Conservation (phyloP, 2,888 invertebrate species). For the Magallana nippona region DNA sequence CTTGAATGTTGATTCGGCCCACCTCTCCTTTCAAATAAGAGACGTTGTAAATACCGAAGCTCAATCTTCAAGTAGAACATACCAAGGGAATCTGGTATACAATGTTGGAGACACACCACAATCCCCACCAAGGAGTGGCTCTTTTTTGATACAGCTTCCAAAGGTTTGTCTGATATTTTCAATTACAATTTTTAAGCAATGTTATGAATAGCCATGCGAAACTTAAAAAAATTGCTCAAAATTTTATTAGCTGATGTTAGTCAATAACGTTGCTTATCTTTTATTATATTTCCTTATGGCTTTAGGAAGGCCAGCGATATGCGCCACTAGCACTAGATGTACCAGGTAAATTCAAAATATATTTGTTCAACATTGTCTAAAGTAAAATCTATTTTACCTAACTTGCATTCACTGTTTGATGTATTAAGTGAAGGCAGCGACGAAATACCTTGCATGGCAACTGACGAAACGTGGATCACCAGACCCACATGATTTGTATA, state of each 20-base stretch:
- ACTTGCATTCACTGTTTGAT: background rate
- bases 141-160: slow-evolving; percentile 5
- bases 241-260: background rate
- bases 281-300: no score
- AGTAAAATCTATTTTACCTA: no score
- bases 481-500: background rate
- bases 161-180: slow-evolving; percentile 11
- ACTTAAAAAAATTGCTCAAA: no score
- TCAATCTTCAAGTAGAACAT: background rate
- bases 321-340: slow-evolving; percentile 22
- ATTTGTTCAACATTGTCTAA: no score
- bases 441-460: slow-evolving; percentile 37
- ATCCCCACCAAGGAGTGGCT: slow-evolving; percentile 6
- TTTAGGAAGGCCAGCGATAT: background rate
- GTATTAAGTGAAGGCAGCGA: slow-evolving; percentile 30
- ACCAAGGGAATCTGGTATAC: slow-evolving; percentile 23
- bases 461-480: background rate
- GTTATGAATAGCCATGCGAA: no score
- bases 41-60: background rate
- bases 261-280: no score
- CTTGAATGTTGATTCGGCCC: slow-evolving; percentile 22
- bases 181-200: background rate
- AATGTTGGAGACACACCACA: background rate
- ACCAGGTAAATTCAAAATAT: background rate
- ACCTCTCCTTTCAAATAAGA: background rate